phyloP scores from a whole-genome alignment of 2,888 invertebrate species.

The Erebia palarica region DNA sequence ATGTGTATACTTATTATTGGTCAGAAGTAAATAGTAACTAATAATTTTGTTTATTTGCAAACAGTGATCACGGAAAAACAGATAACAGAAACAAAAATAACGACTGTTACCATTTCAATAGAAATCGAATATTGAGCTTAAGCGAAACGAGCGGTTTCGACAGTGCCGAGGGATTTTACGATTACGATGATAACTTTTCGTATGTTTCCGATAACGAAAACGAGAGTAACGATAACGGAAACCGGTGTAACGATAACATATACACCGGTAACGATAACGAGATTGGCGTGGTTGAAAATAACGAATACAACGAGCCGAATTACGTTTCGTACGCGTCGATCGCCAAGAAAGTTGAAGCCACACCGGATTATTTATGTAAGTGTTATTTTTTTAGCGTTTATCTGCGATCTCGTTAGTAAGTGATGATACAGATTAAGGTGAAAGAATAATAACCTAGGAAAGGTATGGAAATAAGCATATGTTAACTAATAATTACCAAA shows the following conservation, averaged over 20 bases:
- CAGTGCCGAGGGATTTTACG: conserved; percentile 21
- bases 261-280: conserved; percentile 10
- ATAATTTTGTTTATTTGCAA: neutral
- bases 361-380: conserved; percentile 38
- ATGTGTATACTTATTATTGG: too few species aligned
- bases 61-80: neutral
- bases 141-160: neutral
- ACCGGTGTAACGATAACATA: neutral
- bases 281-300: conserved; percentile 14
- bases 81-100: conserved; percentile 23
- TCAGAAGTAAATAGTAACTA: neutral
- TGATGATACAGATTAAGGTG: too few species aligned
- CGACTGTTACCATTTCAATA: conserved; percentile 37
- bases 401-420: too few species aligned
- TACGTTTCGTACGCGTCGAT: conserved; percentile 49
- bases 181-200: neutral
- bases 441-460: too few species aligned
- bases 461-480: too few species aligned
- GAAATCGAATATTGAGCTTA: conserved; percentile 16
- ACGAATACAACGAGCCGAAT: conserved; percentile 1
- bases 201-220: conserved; percentile 10
- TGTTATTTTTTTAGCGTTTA: conserved; percentile 5
- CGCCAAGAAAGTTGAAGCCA: conserved; percentile 41
- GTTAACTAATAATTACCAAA: too few species aligned
- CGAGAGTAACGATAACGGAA: conserved; percentile 17